phyloP scores from a whole-genome alignment of 2,113 vertebrate species.

The Actenoides lindsayi region DNA sequence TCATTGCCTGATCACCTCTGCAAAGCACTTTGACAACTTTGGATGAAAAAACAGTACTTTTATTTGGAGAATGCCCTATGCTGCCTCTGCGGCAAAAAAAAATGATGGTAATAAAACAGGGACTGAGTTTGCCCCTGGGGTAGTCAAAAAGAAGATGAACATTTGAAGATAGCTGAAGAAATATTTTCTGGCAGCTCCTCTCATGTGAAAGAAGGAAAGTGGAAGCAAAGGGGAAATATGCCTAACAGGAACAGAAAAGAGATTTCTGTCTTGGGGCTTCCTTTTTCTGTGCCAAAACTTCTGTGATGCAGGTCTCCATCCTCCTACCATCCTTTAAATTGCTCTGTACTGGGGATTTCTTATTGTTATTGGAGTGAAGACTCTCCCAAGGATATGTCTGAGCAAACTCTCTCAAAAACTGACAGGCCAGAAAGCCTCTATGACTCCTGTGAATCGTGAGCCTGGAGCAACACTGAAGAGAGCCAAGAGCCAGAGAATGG shows the following conservation, averaged over 20 bases:
- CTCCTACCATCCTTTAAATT: constrained; percentile 22
- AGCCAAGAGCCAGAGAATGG: not conserved
- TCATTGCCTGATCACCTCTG: not conserved
- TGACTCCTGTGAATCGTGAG: not conserved
- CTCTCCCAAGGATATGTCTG: constrained; percentile 32
- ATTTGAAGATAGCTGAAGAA: constrained; percentile 48
- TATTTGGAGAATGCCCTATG: not conserved
- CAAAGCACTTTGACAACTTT: not conserved
- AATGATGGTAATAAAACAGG: not conserved
- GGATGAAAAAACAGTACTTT: not conserved
- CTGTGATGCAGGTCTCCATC: constrained; percentile 20
- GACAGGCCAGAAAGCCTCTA: constrained; percentile 14
- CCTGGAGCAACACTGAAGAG: not conserved
- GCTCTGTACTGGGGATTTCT: not conserved
- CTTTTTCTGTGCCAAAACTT: constrained; percentile 26
- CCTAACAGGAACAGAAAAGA: constrained; percentile 21
- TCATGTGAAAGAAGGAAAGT: constrained; percentile 36
- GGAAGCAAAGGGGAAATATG: constrained; percentile 11
- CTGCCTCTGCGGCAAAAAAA: not conserved
- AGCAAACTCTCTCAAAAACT: constrained; percentile 43
- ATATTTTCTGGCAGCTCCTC: constrained; percentile 44
- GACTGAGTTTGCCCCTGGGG: constrained; percentile 34
- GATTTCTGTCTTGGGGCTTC: constrained; percentile 35
- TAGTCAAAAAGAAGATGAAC: constrained; percentile 35
- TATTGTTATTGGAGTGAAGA: not conserved